Percentiles rank a stretch among this genome's conserved stretches.
phyloP scores from a whole-genome alignment of 2,797 vertebrate genomes.

The Catharus ustulatus region DNA sequence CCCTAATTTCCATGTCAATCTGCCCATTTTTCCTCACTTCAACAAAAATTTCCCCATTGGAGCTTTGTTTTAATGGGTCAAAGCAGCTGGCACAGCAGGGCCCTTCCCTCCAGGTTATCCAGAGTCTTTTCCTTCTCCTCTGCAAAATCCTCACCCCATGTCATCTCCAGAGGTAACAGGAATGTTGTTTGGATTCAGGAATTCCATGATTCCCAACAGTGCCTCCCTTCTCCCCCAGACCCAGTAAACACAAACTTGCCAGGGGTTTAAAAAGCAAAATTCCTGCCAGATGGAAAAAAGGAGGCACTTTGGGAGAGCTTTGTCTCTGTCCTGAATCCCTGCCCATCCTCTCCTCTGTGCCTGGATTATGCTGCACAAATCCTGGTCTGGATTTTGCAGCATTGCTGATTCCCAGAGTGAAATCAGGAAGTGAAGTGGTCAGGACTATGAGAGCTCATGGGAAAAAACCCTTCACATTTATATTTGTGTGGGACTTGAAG shows the following conservation, averaged over 20 bases:
- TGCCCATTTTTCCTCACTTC: neutral
- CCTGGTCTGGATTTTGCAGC: neutral
- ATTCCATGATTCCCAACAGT: neutral
- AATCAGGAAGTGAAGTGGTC: neutral
- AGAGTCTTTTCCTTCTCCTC: neutral
- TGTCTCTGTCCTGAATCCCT: neutral
- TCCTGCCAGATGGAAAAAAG: neutral
- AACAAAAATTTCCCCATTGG: neutral
- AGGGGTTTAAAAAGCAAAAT: neutral
- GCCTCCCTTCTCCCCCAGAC: neutral
- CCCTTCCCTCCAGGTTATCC: neutral
- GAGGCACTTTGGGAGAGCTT: neutral
- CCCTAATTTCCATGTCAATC: neutral
- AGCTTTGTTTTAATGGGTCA: neutral
- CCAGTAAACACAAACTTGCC: neutral
- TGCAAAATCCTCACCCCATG: neutral
- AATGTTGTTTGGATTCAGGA: neutral
- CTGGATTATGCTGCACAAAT: neutral
- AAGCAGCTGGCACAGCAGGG: neutral
- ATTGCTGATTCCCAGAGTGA: neutral
- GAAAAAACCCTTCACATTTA: neutral
- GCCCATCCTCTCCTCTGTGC: no score
- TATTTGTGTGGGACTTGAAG: neutral
- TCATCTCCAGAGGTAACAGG: neutral
- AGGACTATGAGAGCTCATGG: rapidly evolving